Percentiles rank a stretch among this genome's conserved stretches.
Evolutionary conservation across 2,888 invertebrate species (phyloP).

Genomic region (Philopedon plagiatum): DNA sequence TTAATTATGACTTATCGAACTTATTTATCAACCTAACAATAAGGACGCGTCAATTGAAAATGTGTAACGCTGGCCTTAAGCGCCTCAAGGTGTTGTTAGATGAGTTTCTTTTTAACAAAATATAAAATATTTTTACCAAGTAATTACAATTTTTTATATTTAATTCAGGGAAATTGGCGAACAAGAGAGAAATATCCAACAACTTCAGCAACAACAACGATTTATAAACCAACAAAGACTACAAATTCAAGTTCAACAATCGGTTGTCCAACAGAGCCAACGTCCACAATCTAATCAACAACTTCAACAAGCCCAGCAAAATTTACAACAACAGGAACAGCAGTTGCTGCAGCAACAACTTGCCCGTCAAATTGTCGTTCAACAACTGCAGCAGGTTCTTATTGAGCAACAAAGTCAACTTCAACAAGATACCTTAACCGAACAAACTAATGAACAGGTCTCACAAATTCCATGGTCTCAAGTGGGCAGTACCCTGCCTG

Average conservation of each 20-base stretch:
- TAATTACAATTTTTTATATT: no score
- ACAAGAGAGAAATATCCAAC: slow-evolving; percentile 26
- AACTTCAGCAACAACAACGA: slow-evolving; percentile 31
- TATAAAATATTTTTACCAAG: no score
- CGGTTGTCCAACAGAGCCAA: slow-evolving; percentile 14
- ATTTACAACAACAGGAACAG: no score
- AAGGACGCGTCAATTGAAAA: no score
- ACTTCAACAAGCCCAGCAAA: no score
- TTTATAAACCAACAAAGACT: slow-evolving; percentile 25
- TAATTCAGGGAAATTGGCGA: slow-evolving; percentile 35
- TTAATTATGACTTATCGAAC: no score
- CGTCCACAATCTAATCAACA: slow-evolving; percentile 16
- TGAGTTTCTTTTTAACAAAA: no score
- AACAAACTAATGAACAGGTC: slow-evolving; percentile 2
- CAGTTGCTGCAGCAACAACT: slow-evolving; percentile 16
- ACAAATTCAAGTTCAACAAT: slow-evolving; percentile 26
- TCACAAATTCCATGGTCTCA: no score
- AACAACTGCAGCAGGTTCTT: slow-evolving; percentile 25
- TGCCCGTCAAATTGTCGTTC: slow-evolving; percentile 31
- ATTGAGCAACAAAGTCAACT: slow-evolving; percentile 34
- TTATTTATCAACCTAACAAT: no score
- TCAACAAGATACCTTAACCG: slow-evolving; percentile 21
- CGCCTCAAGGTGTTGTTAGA: no score
- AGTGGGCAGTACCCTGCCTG: no score
- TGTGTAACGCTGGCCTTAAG: no score